Conservation (phyloP, 2,888 invertebrate species). For the Trissoscelio sp. region DNA sequence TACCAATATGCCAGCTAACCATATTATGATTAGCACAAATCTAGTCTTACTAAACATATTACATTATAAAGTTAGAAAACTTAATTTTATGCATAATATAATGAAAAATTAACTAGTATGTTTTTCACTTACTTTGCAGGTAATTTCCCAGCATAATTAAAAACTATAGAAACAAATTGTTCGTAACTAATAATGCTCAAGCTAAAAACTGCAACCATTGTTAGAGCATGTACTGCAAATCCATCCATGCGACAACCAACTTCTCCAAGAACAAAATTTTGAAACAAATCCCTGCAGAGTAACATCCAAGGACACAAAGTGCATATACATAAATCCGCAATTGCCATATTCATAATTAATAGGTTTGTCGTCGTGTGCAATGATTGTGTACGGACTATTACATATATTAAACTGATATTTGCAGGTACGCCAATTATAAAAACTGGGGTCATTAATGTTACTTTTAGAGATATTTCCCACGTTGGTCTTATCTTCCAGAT, state of each 20-base stretch:
- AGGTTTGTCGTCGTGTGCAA: constrained; percentile 89
- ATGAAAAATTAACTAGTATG: neutral
- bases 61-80: neutral
- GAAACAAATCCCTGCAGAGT: constrained; percentile 89
- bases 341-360: constrained; percentile 90
- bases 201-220: constrained; percentile 91
- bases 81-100: no score
- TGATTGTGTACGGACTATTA: constrained; percentile 86
- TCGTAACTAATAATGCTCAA: constrained; percentile 92
- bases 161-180: constrained; percentile 91
- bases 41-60: constrained; percentile 84
- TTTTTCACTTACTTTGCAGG: constrained; percentile 68
- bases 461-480: constrained; percentile 87
- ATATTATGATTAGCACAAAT: constrained; percentile 87
- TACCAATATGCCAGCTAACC: constrained; percentile 87
- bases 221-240: constrained; percentile 88
- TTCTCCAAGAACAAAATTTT: constrained; percentile 89
- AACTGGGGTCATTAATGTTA: constrained; percentile 86
- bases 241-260: constrained; percentile 92
- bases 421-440: constrained; percentile 88
- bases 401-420: constrained; percentile 87
- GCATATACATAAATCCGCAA: constrained; percentile 88
- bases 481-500: constrained; percentile 87
- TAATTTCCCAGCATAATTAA: constrained; percentile 73
- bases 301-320: constrained; percentile 91